A percentile compares a stretch with the other conserved stretches of the same genome.
These are phyloP conservation scores for Cylindroiulus punctatus DNA, from an alignment of 2,888 invertebrate genomes.

Conservation along the genomic window DNA sequence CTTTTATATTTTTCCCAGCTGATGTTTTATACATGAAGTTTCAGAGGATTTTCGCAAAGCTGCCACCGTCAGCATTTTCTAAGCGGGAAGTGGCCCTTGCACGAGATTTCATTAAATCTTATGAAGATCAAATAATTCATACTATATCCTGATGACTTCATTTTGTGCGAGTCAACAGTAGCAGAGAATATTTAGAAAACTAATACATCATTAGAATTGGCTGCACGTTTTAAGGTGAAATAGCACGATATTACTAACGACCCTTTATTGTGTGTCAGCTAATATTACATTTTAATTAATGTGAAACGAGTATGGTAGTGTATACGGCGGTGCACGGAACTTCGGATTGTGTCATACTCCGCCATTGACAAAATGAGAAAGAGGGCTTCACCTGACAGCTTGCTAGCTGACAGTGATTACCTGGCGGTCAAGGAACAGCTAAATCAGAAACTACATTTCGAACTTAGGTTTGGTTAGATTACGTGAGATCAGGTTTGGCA, in stretches of 20 bases:
- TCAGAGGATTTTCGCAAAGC: background rate
- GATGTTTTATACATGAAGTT: conserved; percentile 19
- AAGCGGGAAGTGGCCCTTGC: background rate
- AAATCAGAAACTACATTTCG: too few species aligned
- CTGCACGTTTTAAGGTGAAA: background rate
- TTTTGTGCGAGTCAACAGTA: background rate
- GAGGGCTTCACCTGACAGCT: too few species aligned
- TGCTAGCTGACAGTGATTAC: too few species aligned
- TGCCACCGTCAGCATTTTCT: background rate
- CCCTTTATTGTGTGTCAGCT: too few species aligned
- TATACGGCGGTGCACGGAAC: too few species aligned
- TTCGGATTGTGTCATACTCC: too few species aligned
- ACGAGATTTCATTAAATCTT: conserved; percentile 14
- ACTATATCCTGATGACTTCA: background rate
- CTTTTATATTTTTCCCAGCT: background rate
- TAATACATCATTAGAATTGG: background rate
- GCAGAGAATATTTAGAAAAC: background rate
- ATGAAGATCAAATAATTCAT: background rate
- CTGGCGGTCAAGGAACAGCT: too few species aligned
- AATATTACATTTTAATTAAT: too few species aligned
- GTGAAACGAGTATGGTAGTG: too few species aligned
- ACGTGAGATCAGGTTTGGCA: too few species aligned
- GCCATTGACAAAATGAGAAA: too few species aligned
- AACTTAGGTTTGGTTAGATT: too few species aligned
- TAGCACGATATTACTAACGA: background rate